Conservation (phyloP, 2,888 invertebrate genomes). For the Melieria crassipennis region DNA sequence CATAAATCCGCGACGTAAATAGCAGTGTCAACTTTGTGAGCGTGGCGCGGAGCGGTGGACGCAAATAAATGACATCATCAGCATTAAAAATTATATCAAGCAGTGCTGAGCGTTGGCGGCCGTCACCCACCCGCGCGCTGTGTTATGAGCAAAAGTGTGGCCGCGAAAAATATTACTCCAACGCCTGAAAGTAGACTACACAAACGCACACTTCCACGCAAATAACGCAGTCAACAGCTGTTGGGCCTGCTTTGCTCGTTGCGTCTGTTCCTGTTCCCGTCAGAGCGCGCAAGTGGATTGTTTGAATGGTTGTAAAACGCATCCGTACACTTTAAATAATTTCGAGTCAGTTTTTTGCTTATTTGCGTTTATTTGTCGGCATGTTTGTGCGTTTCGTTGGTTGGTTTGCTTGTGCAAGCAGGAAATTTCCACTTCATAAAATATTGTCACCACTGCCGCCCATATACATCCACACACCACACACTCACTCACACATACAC, state of each 20-base stretch:
- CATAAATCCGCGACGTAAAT: slow-evolving; percentile 3
- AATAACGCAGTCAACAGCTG: not conserved
- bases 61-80: slow-evolving; percentile 1
- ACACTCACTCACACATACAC: not conserved
- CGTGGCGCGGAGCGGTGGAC: not conserved
- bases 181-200: not conserved
- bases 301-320: not conserved
- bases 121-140: too few species aligned
- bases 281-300: not conserved
- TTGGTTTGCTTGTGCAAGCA: not conserved
- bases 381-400: not conserved
- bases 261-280: not conserved
- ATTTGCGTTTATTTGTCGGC: not conserved
- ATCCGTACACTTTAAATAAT: not conserved
- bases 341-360: not conserved
- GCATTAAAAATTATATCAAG: not conserved
- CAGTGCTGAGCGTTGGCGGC: too few species aligned
- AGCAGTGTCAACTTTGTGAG: not conserved
- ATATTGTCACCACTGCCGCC: not conserved
- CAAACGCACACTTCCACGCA: not conserved
- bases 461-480: not conserved
- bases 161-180: not conserved
- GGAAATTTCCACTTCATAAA: slow-evolving; percentile 18
- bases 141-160: not conserved
- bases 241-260: not conserved